Base-by-base conservation (phyloP, 2,888 invertebrate species). In the Laothoe populi region DNA sequence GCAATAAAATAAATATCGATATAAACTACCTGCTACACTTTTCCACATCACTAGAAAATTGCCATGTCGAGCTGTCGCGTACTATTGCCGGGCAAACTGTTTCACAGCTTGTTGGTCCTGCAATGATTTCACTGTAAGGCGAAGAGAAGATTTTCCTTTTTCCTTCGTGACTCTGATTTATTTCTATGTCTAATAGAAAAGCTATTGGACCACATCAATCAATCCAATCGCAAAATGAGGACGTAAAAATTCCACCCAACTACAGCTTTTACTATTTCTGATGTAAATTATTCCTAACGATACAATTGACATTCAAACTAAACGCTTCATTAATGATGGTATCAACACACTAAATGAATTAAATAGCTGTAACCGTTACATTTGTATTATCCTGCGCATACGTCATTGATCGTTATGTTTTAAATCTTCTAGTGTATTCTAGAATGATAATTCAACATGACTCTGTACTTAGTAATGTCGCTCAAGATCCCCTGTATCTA, bases 281-380 rank as follows among this genome's bases (percentile, higher is more conserved):
- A 8, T 11, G 11, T 49, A 31, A 53, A 53, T 53, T 31, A 35
- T 19, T 4, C 35, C 11, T 53, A 49, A 49, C 31, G 8, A 35
- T 35, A 35, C 53, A 53, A 53, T 53, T 53, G 4, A 35, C 53
- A 53, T 53, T 53, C 53, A 35, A 16, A 53, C 19, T 16, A 0
- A 35, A 35, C 0, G 7, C 19, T 16, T 16, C 53, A 4, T 3
- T 53, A 53, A 53, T 53, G 53, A 53, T 35, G 19, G 19, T 4
- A 35, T 53, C 53, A 11, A 16, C 31, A 53, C 46, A n/a, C 16
- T 31, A 19, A 31, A 35, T 19, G 16, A 10, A 35, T 5, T n/a
- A 1, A 26, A 31, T 53, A 44, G 44, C 19, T 19, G 44, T 53
- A 19, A 31, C 53, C 31, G 53, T 19, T 35, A 35, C 24, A 48